Evolutionary conservation across 2,797 vertebrate species (phyloP).

Genomic region (Cyclura pinguis): DNA sequence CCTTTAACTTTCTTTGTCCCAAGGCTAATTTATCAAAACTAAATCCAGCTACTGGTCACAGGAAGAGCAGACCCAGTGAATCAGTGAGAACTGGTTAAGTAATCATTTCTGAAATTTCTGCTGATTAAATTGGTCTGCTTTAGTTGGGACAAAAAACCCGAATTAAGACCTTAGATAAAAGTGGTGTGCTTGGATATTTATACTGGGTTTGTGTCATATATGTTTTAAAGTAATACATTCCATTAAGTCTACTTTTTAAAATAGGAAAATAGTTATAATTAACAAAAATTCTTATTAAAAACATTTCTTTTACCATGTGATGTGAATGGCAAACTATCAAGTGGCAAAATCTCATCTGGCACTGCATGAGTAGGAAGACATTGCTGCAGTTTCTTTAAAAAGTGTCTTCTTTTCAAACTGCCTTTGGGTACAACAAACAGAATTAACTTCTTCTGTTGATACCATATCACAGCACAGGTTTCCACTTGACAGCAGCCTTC

Average conservation of each 20-base stretch:
- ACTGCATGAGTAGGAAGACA: slow-evolving; percentile 84
- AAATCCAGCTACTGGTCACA: too few relatives aligned
- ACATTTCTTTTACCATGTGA: slow-evolving; percentile 86
- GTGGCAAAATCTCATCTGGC: slow-evolving; percentile 87
- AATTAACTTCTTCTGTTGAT: slow-evolving; percentile 83
- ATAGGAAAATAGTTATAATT: neutral
- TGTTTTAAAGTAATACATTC: neutral
- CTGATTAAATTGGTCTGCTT: too few relatives aligned
- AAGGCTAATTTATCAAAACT: too few relatives aligned
- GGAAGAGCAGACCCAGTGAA: too few relatives aligned
- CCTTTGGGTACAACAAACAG: slow-evolving; percentile 86
- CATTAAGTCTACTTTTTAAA: neutral
- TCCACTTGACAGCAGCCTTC: slow-evolving; percentile 85
- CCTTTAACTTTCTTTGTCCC: too few relatives aligned
- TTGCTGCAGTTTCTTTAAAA: slow-evolving; percentile 77
- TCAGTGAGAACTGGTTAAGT: too few relatives aligned
- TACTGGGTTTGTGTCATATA: neutral
- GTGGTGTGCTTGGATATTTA: neutral
- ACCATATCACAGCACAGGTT: slow-evolving; percentile 86
- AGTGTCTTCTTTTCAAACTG: slow-evolving; percentile 66
- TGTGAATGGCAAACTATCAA: slow-evolving; percentile 87
- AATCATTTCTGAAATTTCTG: too few relatives aligned
- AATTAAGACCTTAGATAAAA: too few relatives aligned
- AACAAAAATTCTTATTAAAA: slow-evolving; percentile 2
- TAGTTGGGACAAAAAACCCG: too few relatives aligned